Evolutionary conservation across 2,888 invertebrate species (phyloP).

Genomic region (Lasioglossum pauxillum): DNA sequence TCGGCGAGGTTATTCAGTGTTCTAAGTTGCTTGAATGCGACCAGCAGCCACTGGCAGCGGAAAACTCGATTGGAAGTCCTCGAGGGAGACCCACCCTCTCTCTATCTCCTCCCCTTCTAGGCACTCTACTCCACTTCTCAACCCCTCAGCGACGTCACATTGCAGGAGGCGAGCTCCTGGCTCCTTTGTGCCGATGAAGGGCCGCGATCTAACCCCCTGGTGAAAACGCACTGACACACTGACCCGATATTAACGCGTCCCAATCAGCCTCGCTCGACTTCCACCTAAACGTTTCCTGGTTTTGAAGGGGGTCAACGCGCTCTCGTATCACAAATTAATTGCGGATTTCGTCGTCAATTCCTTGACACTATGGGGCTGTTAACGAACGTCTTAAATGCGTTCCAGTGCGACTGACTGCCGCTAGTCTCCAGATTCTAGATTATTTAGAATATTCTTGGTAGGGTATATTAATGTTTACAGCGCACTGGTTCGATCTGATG

Average conservation of each 20-base stretch:
- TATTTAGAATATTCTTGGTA: not conserved
- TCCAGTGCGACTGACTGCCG: not conserved
- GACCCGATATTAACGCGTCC: conserved; percentile 74
- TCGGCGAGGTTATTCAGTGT: conserved; percentile 44
- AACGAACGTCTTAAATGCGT: not conserved
- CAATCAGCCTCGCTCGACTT: conserved; percentile 29
- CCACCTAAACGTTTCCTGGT: conserved; percentile 22
- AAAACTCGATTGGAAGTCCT: conserved; percentile 67
- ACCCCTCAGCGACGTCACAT: conserved; percentile 52
- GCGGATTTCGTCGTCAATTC: not conserved
- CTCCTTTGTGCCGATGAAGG: conserved; percentile 50
- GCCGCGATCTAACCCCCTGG: conserved; percentile 45
- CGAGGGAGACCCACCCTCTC: conserved; percentile 31
- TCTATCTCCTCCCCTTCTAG: conserved; percentile 27
- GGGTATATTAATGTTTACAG: too few relatives aligned
- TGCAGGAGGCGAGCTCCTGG: conserved; percentile 33
- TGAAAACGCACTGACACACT: conserved; percentile 75
- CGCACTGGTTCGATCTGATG: too few relatives aligned
- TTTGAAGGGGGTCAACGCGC: not conserved
- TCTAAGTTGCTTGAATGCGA: conserved; percentile 36
- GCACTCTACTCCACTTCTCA: conserved; percentile 43
- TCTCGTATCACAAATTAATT: not conserved
- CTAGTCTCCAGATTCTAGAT: not conserved
- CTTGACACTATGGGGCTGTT: not conserved
- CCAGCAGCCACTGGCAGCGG: conserved; percentile 52